These are phyloP conservation scores for Isichthys henryi DNA, from an alignment of 2,113 vertebrate genomes.

Conservation along the genomic window DNA sequence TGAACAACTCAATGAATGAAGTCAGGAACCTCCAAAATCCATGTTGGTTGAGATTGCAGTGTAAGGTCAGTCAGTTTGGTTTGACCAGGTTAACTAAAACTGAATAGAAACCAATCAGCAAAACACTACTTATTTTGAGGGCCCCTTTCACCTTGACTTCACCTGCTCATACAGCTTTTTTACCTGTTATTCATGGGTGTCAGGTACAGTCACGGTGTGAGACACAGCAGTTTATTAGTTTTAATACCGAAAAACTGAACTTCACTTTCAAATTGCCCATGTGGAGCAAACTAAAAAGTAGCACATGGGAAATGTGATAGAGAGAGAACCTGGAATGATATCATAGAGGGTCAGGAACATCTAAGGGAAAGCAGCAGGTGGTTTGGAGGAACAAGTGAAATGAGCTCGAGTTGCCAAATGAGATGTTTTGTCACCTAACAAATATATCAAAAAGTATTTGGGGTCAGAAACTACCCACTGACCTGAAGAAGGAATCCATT, in stretches of 20 bases:
- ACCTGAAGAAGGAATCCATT: not conserved
- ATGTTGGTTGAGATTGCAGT: not conserved
- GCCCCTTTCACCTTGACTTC: not conserved
- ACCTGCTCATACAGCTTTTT: not conserved
- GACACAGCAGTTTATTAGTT: not conserved
- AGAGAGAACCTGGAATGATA: not conserved
- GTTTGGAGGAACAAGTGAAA: not conserved
- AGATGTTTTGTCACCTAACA: not conserved
- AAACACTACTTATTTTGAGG: not conserved
- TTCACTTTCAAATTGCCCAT: not conserved
- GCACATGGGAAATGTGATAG: not conserved
- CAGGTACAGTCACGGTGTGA: not conserved
- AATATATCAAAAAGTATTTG: not conserved
- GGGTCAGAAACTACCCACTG: not conserved
- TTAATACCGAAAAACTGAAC: not conserved
- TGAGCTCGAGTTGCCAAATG: not conserved
- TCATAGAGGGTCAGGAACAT: not conserved
- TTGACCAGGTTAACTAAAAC: not conserved
- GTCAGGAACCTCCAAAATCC: not conserved
- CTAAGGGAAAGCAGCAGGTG: conserved; percentile 9
- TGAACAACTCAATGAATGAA: not conserved
- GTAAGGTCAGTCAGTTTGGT: not conserved
- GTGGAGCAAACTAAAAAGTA: not conserved
- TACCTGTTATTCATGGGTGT: not conserved
- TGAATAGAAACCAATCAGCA: not conserved